A percentile compares a stretch with the other conserved stretches of the same genome.
Conservation (phyloP, 2,797 vertebrate species). For the Phaenicophaeus curvirostris region DNA sequence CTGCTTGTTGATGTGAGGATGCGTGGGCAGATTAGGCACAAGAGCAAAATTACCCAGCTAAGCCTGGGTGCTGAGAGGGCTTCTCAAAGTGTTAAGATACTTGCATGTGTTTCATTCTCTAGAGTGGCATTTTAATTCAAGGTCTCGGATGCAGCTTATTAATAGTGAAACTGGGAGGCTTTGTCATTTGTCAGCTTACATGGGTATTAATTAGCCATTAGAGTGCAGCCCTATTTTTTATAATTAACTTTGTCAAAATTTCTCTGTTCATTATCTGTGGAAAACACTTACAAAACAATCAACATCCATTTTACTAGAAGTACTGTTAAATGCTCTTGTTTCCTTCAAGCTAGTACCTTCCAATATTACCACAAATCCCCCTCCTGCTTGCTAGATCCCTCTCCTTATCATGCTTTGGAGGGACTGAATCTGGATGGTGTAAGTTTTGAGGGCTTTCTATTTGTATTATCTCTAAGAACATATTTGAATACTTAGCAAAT, state of each 20-base stretch:
- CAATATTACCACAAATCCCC: neutral
- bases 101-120: neutral
- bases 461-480: neutral
- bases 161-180: slow-evolving; percentile 32
- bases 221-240: neutral
- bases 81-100: neutral
- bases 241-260: slow-evolving; percentile 66
- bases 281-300: slow-evolving; percentile 44
- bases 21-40: neutral
- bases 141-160: slow-evolving; percentile 18
- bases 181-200: slow-evolving; percentile 29
- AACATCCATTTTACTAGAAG: slow-evolving; percentile 6
- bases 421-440: neutral
- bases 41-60: neutral
- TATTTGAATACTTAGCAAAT: neutral
- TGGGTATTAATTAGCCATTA: slow-evolving; percentile 49
- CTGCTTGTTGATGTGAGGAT: neutral
- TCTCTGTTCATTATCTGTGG: slow-evolving; percentile 43
- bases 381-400: neutral
- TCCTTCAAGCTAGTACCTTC: neutral
- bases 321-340: neutral
- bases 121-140: neutral
- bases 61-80: neutral
- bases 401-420: neutral
- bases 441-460: neutral